Conservation (phyloP, 1,140 invertebrate genomes). For the Lordiphosa mommai region DNA sequence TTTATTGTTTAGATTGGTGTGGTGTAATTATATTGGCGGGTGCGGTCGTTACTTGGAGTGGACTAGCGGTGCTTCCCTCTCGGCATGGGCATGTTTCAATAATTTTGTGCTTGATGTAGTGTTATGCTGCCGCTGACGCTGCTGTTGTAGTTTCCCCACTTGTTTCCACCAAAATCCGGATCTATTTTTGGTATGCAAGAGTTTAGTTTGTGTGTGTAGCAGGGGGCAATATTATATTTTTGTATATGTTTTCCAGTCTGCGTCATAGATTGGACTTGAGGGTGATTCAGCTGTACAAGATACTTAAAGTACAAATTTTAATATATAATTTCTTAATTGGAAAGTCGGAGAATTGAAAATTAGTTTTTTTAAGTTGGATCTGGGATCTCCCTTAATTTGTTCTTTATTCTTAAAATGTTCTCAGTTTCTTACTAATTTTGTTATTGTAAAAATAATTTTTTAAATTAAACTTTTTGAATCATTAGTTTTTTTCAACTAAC, state of each 20-base stretch:
- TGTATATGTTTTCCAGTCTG: conserved; percentile 16
- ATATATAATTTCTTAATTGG: too few species aligned
- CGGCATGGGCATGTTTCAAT: conserved; percentile 53
- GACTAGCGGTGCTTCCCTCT: conserved; percentile 3
- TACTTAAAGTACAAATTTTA: too few species aligned
- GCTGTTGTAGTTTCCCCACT: neutral
- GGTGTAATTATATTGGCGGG: conserved; percentile 20
- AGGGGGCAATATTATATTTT: conserved; percentile 28
- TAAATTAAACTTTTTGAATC: too few species aligned
- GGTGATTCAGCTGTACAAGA: too few species aligned
- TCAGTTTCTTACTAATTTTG: too few species aligned
- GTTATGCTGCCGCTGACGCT: conserved; percentile 18
- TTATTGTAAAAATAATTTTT: too few species aligned
- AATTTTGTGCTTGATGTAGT: conserved; percentile 56
- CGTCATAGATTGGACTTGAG: neutral
- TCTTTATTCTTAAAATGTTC: too few species aligned
- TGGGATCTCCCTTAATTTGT: too few species aligned
- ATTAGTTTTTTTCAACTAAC: too few species aligned
- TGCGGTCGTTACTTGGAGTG: conserved; percentile 28
- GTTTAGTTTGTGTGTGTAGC: conserved; percentile 14
- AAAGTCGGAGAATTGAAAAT: too few species aligned
- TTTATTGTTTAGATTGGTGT: conserved; percentile 11
- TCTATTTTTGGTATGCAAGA: conserved; percentile 24
- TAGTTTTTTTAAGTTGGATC: too few species aligned
- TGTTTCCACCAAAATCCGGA: neutral